phyloP scores from a whole-genome alignment of 92 coral and sea anemone species.

The Heliopora coerulea region DNA sequence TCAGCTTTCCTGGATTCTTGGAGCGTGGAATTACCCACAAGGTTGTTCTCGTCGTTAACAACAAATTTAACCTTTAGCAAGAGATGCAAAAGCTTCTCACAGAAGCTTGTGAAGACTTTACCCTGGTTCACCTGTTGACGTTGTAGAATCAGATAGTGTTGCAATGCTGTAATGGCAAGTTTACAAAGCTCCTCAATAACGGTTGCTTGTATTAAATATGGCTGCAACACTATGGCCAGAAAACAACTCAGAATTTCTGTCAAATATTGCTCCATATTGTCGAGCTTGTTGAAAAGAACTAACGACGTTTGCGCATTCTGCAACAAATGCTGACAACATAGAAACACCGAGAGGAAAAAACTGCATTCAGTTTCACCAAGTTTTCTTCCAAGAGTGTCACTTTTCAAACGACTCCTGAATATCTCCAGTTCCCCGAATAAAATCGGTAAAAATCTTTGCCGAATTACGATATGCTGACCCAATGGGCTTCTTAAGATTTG shows the following conservation, averaged over 20 bases:
- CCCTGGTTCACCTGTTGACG: conserved; percentile 22
- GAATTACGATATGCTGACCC: conserved; percentile 11
- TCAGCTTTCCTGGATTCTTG: background rate
- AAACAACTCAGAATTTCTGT: conserved; percentile 16
- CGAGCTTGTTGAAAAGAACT: conserved; percentile 20
- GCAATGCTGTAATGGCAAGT: background rate
- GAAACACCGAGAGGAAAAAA: background rate
- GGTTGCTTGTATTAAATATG: background rate
- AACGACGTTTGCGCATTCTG: conserved; percentile 17
- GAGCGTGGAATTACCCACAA: background rate
- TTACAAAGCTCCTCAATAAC: background rate
- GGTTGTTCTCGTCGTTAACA: background rate
- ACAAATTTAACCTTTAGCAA: background rate
- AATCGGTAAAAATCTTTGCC: conserved; percentile 8
- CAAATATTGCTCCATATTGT: conserved; percentile 25
- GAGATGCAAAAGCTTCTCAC: conserved; percentile 20
- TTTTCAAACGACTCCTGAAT: background rate
- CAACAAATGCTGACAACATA: conserved; percentile 8
- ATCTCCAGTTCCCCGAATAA: conserved; percentile 6
- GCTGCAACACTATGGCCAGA: background rate
- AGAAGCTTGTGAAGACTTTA: conserved; percentile 15
- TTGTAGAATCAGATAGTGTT: conserved; percentile 8
- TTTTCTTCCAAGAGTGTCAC: background rate
- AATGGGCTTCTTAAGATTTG: conserved; percentile 10
- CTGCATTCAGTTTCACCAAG: background rate